Percentiles rank a stretch among this genome's conserved stretches.
phyloP scores from a whole-genome alignment of 2,113 vertebrate species.

The Brienomyrus longianalis region DNA sequence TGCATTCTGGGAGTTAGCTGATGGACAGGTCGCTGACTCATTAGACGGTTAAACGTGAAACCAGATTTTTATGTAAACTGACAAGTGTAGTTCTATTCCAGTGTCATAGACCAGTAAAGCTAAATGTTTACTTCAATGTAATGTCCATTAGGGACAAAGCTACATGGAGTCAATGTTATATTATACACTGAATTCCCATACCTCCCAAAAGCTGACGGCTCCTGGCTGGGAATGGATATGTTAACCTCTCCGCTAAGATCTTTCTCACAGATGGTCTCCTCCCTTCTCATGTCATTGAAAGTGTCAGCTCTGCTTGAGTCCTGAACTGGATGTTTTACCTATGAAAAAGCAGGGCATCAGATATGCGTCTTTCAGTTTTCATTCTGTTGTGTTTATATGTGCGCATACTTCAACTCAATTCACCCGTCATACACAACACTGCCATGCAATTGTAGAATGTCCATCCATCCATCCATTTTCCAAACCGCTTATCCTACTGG shows the following conservation, averaged over 20 bases:
- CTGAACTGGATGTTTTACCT: constrained; percentile 25
- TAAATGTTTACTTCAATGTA: neutral
- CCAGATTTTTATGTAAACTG: neutral
- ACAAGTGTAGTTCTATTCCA: neutral
- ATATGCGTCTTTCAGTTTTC: neutral
- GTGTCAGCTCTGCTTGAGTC: neutral
- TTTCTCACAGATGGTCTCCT: neutral
- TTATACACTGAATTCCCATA: neutral
- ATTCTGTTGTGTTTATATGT: neutral
- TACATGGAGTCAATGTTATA: neutral
- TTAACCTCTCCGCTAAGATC: constrained; percentile 13
- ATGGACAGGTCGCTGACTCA: neutral
- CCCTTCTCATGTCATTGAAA: constrained; percentile 14
- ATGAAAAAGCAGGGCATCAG: neutral
- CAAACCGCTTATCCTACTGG: too few relatives aligned
- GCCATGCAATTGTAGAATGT: neutral
- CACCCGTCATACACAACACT: neutral
- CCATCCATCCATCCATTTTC: too few relatives aligned
- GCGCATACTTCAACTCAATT: neutral
- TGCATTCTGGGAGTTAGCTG: constrained; percentile 40
- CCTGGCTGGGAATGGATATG: constrained; percentile 7
- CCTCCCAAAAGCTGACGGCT: constrained; percentile 2
- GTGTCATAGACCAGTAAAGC: neutral
- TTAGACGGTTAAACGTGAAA: neutral
- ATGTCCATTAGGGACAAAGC: neutral